Evolutionary conservation across 1,140 invertebrate genomes (phyloP), one percentile per base, ranked within the genome.

Genomic region (Pseudomyrmex sp.): DNA sequence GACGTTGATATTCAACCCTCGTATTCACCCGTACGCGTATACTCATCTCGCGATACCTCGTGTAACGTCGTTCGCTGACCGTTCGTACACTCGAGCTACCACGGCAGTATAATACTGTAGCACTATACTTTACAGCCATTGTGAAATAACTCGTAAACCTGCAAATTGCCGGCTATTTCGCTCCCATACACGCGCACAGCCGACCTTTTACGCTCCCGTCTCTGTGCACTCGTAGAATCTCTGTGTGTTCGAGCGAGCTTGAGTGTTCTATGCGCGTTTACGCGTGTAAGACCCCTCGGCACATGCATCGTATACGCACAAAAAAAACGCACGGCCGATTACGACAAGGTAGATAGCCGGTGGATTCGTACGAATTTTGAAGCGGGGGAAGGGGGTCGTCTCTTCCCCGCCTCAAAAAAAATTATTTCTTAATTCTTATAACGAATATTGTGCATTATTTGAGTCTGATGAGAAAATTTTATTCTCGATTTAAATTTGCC

Each of bases 121-220:
- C 90, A 93, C 93, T 93, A 93, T 94, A 94, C 93, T 94, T 94
- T 94, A 93, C 93, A 94, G 93, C 94, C 94, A 94, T 94, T 94
- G 94, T 93, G 93, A 94, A 94, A 94, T 94, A 94, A 94, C 94
- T 94, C 94, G 93, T 94, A 94, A 94, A 94, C 87, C 93, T 93
- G 93, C 93, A 94, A 94, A 94, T 94, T 94, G 93, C 93, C 85
- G 91, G 93, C 92, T 93, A 93, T 94, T 94, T 93, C 91, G 88
- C 90, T 92, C 83, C 90, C 91, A 91, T 91, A 91, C 92, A 90
- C 89, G 87, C 90, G 83, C 82, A 85, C 61, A 59, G 82, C 8
- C 58, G 56, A 62, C 62, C 83, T 70, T 86, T 86, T 84, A 69
- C 82, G 69, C 83, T 35, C 58, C 61, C 48, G 23, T 10, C 48